phyloP scores from a whole-genome alignment of 2,888 invertebrate genomes.

The Mycalesis mineus region DNA sequence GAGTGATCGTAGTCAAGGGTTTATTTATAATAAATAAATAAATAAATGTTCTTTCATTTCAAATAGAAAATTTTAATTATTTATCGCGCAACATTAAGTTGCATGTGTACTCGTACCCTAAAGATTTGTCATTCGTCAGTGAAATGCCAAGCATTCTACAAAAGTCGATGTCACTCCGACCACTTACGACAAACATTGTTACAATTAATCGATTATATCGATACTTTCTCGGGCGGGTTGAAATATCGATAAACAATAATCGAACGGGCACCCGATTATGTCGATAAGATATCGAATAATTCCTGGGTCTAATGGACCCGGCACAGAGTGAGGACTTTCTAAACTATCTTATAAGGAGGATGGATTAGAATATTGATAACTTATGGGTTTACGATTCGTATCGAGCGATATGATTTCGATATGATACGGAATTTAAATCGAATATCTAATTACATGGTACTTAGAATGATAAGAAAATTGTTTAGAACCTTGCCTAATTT shows the following conservation, averaged over 20 bases:
- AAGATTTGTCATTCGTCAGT: slow-evolving; percentile 27
- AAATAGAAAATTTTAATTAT: too few species aligned
- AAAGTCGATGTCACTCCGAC: slow-evolving; percentile 56
- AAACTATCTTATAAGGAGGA: slow-evolving; percentile 58
- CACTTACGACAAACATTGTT: slow-evolving; percentile 61
- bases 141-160: slow-evolving; percentile 38
- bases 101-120: neutral
- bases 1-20: too few species aligned
- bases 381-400: slow-evolving; percentile 10
- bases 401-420: slow-evolving; percentile 1
- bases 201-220: slow-evolving; percentile 65
- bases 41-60: too few species aligned
- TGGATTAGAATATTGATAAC: slow-evolving; percentile 65
- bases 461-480: neutral
- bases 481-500: neutral
- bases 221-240: slow-evolving; percentile 48
- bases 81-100: neutral
- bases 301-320: slow-evolving; percentile 70
- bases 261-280: slow-evolving; percentile 62
- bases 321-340: slow-evolving; percentile 66
- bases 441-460: neutral
- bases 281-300: slow-evolving; percentile 70
- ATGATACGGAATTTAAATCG: slow-evolving; percentile 1
- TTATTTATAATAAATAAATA: too few species aligned
- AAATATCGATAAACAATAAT: slow-evolving; percentile 74